Evolutionary conservation across 2,888 invertebrate species (phyloP), one percentile per base, ranked within the genome.

Genomic region (Drosophila hamatofila): DNA sequence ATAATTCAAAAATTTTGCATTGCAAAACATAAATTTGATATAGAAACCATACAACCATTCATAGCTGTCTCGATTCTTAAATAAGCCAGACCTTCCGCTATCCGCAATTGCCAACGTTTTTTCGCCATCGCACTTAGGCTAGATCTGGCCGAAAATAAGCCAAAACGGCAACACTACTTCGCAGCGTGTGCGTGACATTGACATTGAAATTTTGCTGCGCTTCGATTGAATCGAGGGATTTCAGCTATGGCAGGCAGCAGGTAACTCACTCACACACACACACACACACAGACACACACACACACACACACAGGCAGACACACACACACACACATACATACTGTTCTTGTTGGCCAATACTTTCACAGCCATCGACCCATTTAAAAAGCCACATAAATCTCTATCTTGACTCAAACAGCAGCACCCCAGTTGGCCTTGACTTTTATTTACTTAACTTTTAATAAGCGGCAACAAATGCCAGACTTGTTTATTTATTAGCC

Each of bases 401-500:
- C 76, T 72, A 71, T 68, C 61, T 41, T 41, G 49, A 21, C 72
- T 69, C 68, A 41, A 55, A 27, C 48, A 21, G 42, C 49, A 41
- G 62, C 60, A 54, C 51, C 58, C 67, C 42, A 54, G 67, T 64
- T 88, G 80, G 76, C 85, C 85, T 85, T 85, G 85, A 88, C 86
- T 85, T 80, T 85, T 88, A 83, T 83, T 86, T 74, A 68, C 69
- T 74, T 76, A 73, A 69, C 71, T 71, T 80, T 75, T 75, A 82
- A 79, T 77, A 71, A 81, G 69, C 63, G 48, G 48, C 35, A 39
- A 51, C 56, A 54, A 54, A 56, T 39, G 41, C 52, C 84, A 80
- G 88, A 82, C 82, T 83, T 75, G 88, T 75, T 83, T 87, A 74
- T 83, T 75, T 87, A 79, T 77, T 75, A 66, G 70, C 67, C 81